Percentiles rank a stretch among this genome's conserved stretches.
These are phyloP conservation scores for Dolichallabes microphthalmus DNA, from an alignment of 2,113 vertebrate genomes.

Conservation along the genomic window DNA sequence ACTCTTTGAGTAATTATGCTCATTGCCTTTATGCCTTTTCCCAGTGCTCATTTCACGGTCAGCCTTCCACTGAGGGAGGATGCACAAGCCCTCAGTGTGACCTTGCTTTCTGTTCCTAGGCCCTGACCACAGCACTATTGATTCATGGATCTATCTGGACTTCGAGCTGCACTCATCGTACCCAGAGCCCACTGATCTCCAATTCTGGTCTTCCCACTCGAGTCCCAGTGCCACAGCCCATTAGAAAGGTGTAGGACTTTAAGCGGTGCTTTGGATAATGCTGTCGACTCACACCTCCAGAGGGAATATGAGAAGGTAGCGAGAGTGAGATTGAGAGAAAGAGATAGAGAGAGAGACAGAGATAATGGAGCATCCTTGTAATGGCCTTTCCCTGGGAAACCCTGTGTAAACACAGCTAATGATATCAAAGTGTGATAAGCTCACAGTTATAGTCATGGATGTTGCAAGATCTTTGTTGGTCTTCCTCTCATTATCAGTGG, in stretches of 20 bases:
- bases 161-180: slow-evolving; percentile 16
- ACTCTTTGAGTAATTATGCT: slow-evolving; percentile 50
- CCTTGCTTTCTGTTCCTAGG: slow-evolving; percentile 32
- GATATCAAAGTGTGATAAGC: slow-evolving; percentile 63
- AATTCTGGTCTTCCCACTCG: slow-evolving; percentile 8
- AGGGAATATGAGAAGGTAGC: slow-evolving; percentile 34
- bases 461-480: slow-evolving; percentile 4
- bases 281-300: slow-evolving; percentile 50
- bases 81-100: slow-evolving; percentile 37
- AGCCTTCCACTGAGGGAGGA: slow-evolving; percentile 42
- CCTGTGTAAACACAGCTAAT: slow-evolving; percentile 68
- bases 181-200: slow-evolving; percentile 24
- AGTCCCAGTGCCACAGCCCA: slow-evolving; percentile 48
- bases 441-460: slow-evolving; percentile 29
- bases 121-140: slow-evolving; percentile 47
- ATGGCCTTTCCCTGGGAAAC: slow-evolving; percentile 66
- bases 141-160: slow-evolving; percentile 36
- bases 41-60: slow-evolving; percentile 58
- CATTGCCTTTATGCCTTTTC: slow-evolving; percentile 51
- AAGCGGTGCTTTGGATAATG: slow-evolving; percentile 52
- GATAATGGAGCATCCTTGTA: slow-evolving; percentile 58
- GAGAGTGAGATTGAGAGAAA: slow-evolving; percentile 41
- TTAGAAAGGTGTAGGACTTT: slow-evolving; percentile 50
- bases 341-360: slow-evolving; percentile 38
- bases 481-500: slow-evolving; percentile 32